Conservation (phyloP, 2,113 vertebrate genomes). For the Amazona vittata region DNA sequence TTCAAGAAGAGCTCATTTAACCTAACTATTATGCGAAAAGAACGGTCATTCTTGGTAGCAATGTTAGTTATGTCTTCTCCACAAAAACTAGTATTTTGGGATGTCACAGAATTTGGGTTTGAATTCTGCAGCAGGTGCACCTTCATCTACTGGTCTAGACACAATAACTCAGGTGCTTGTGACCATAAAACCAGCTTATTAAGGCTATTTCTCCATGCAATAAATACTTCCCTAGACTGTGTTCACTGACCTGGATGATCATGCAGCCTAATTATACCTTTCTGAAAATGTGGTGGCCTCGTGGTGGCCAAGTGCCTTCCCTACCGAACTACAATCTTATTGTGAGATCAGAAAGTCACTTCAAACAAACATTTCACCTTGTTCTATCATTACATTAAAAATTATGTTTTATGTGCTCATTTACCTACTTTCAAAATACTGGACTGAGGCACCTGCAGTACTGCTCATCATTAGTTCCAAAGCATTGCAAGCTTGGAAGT, state of each 20-base stretch:
- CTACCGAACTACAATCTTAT: background rate
- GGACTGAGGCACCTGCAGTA: background rate
- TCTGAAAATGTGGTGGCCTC: background rate
- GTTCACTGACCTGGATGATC: constrained; percentile 17
- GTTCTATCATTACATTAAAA: background rate
- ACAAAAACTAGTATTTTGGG: background rate
- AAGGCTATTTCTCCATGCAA: background rate
- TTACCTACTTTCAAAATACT: background rate
- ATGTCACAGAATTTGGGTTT: background rate
- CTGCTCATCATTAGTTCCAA: background rate
- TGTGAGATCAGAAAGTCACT: background rate
- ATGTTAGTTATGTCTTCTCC: background rate
- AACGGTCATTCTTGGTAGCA: background rate
- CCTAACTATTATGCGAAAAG: background rate
- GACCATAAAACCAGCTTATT: background rate
- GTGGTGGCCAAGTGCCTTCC: background rate
- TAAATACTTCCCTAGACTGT: background rate
- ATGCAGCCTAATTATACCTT: background rate
- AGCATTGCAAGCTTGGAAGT: background rate
- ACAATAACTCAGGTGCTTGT: background rate
- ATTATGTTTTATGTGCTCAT: background rate
- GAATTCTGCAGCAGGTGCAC: background rate
- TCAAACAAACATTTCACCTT: background rate
- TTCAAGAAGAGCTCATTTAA: background rate
- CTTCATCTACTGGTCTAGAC: background rate